These are phyloP conservation scores for Zoanthus sansibaricus DNA, from an alignment of 92 coral and sea anemone species.

Conservation along the genomic window DNA sequence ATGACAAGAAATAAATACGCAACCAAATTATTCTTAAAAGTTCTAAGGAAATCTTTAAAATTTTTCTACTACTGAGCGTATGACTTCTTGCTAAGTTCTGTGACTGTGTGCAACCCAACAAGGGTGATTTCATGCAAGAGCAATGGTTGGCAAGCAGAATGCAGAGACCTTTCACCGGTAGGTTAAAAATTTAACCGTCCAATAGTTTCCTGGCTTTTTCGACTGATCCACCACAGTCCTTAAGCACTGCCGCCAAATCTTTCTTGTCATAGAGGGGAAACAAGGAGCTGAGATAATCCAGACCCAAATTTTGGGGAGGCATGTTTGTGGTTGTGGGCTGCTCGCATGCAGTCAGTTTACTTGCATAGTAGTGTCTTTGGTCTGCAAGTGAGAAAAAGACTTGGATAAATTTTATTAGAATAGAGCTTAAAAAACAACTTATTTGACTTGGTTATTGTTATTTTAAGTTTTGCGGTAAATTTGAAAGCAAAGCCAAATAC, in stretches of 20 bases:
- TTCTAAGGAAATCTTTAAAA: too few species aligned
- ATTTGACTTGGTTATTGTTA: too few species aligned
- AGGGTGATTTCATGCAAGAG: background rate
- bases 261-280: constrained; percentile 1
- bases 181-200: background rate
- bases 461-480: too few species aligned
- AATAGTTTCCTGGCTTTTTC: constrained; percentile 3
- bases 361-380: background rate
- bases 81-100: too few species aligned
- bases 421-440: background rate
- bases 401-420: background rate
- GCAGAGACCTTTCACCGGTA: too few species aligned
- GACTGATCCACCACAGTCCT: constrained; percentile 26
- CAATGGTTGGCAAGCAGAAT: too few species aligned
- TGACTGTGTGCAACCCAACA: too few species aligned
- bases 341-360: background rate
- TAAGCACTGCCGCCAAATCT: constrained; percentile 2
- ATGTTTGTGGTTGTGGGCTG: background rate
- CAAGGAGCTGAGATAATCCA: constrained; percentile 4
- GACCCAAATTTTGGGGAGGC: background rate
- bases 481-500: too few species aligned
- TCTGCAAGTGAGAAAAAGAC: background rate
- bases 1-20: too few species aligned
- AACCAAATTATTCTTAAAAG: too few species aligned
- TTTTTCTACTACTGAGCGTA: too few species aligned